Conservation (phyloP, 2,797 vertebrate species). For the Helarctos malayanus region DNA sequence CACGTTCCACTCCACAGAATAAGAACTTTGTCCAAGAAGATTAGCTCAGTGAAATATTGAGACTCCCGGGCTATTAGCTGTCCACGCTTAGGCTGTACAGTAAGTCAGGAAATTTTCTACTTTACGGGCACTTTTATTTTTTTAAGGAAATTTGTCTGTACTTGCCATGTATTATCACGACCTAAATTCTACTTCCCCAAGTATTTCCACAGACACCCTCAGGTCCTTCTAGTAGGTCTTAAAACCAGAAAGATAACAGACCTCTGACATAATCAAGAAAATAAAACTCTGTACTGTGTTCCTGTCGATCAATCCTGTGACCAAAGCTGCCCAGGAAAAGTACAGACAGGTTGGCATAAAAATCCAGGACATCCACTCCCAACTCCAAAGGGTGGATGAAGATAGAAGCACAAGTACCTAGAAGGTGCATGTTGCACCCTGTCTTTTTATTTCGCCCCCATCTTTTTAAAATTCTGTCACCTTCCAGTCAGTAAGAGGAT, state of each 20-base stretch:
- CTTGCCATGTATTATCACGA: background rate
- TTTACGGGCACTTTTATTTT: background rate
- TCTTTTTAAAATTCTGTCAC: background rate
- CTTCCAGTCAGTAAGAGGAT: background rate
- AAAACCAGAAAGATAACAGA: background rate
- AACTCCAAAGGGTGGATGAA: background rate
- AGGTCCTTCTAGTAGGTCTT: background rate
- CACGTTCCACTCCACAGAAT: background rate
- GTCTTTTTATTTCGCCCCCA: background rate
- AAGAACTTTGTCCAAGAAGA: constrained; percentile 11
- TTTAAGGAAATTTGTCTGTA: background rate
- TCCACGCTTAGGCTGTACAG: background rate
- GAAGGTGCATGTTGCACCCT: background rate
- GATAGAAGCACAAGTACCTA: background rate
- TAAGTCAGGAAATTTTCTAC: background rate
- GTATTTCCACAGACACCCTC: background rate
- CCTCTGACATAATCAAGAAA: background rate
- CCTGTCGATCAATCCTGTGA: background rate
- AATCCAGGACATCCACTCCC: background rate
- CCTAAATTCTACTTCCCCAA: background rate
- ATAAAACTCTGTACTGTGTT: background rate
- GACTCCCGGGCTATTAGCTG: background rate
- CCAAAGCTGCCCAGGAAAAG: background rate
- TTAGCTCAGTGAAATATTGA: constrained; percentile 39
- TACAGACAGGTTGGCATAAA: background rate